Base-by-base conservation (phyloP, 2,113 vertebrate genomes). In the Dolichotis patagonum region DNA sequence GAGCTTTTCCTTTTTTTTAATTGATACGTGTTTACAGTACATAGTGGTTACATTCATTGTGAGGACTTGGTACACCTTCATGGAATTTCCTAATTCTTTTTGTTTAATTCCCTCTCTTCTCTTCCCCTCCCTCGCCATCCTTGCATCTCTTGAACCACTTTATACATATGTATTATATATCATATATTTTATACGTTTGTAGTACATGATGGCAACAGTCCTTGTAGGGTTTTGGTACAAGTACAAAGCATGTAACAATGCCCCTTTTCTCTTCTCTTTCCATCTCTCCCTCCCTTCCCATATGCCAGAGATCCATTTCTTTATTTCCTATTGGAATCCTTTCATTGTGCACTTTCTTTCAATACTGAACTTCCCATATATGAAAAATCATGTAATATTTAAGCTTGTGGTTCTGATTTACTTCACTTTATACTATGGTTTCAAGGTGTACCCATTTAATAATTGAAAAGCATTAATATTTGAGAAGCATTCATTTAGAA, bases 401-500 rank as follows among this genome's bases (percentile, higher is more conserved):
- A 78, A 49, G 13, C 43, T 8, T 32, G 26, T 78, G 13, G 7
- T 2, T 32, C 75, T 49, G 16, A 32, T 28, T 78, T 77, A 49
- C 26, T 46, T 49, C 75, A 49, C 43, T 49, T 49, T 49, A 49
- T 1, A 9, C 32, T 30, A 30, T 49, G 46, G 28, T 49, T 49
- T 49, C 26, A 17, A 49, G 75, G 75, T 49, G 6, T 3, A 49
- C 26, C 49, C 49, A 52, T 7, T 52, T 52, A 52, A 52, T 52
- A 52, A 52, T 52, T 52, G 11, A 43, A 54, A 60, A 41, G 75
- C 11, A 71, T 62, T 81, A 20, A 84, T 65, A 32, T 82, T 90
- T 83, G 17, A 94, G 71, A 83, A 85, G 19, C 14, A 78, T 94
- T 96, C 49, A 9, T 88, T 77, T 85, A 86, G 46, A 94, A 90